These are phyloP conservation scores for Bactericera cockerelli DNA, from an alignment of 1,140 invertebrate genomes.

Conservation along the genomic window DNA sequence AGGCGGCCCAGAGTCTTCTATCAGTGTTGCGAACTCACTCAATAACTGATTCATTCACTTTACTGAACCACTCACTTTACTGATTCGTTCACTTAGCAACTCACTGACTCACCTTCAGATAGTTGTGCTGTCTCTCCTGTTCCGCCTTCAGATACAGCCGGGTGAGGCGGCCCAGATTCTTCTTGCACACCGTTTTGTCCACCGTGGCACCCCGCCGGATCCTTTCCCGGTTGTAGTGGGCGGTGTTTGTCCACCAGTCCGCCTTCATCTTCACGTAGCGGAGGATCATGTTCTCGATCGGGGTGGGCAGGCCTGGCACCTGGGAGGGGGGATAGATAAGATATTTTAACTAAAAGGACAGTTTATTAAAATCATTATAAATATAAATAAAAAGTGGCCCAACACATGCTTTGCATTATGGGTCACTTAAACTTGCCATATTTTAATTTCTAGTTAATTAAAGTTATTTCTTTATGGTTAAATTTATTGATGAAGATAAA, in stretches of 20 bases:
- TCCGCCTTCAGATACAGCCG: conserved; percentile 95
- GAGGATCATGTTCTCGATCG: conserved; percentile 99
- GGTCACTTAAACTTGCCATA: too few species aligned
- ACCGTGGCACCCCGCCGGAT: conserved; percentile 86
- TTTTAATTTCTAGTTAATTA: too few species aligned
- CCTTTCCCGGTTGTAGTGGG: conserved; percentile 97
- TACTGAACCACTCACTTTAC: too few species aligned
- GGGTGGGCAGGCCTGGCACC: conserved; percentile 93
- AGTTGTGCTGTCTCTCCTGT: conserved; percentile 98
- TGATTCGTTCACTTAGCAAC: too few species aligned
- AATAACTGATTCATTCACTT: too few species aligned
- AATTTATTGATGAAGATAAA: too few species aligned
- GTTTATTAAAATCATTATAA: too few species aligned
- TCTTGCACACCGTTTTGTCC: conserved; percentile 99
- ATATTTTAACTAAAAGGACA: too few species aligned
- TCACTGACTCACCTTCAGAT: conserved; percentile 67
- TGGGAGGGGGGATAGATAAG: conserved; percentile 25
- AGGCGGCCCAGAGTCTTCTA: too few species aligned
- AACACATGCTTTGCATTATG: too few species aligned
- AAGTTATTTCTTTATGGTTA: too few species aligned
- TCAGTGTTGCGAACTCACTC: too few species aligned
- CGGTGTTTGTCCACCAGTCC: conserved; percentile 99
- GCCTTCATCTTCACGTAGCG: conserved; percentile 99
- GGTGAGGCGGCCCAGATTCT: conserved; percentile 93
- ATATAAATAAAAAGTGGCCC: background rate